Percentiles rank a stretch among this genome's conserved stretches.
Evolutionary conservation across 2,797 vertebrate species (phyloP).

Genomic region (Ctenopoma kingsleyae): DNA sequence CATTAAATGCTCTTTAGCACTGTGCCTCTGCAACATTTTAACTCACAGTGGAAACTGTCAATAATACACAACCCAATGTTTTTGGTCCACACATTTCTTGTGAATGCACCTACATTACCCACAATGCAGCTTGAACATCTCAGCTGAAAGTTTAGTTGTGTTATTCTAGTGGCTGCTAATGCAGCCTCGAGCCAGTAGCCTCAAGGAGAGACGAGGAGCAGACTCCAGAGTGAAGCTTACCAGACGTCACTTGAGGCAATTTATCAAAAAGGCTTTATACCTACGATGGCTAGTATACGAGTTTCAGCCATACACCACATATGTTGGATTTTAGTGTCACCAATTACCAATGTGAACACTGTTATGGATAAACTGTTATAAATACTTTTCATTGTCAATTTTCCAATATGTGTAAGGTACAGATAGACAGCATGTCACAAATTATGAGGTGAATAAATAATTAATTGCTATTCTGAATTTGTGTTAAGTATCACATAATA

Average conservation of each 20-base stretch:
- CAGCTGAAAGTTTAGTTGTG: background rate
- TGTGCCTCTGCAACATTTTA: background rate
- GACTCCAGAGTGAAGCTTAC: background rate
- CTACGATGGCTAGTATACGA: too few relatives aligned
- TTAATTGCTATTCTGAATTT: background rate
- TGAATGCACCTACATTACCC: background rate
- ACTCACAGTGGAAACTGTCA: background rate
- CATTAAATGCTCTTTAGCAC: background rate
- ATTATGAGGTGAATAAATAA: conserved; percentile 5
- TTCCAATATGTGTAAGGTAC: too few relatives aligned
- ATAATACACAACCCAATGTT: too few relatives aligned
- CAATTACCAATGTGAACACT: background rate
- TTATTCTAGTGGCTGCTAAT: background rate
- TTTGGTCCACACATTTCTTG: background rate
- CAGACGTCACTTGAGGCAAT: background rate
- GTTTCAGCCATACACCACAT: too few relatives aligned
- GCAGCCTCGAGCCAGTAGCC: background rate
- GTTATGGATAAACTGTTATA: background rate
- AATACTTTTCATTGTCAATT: background rate
- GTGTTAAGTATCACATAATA: background rate
- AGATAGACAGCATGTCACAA: background rate
- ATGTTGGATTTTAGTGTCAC: background rate
- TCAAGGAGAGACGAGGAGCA: background rate
- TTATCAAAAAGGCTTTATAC: background rate
- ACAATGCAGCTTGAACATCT: background rate